Percentiles rank a stretch among this genome's conserved stretches.
phyloP scores from a whole-genome alignment of 2,113 vertebrate genomes.

The Prionailurus viverrinus region DNA sequence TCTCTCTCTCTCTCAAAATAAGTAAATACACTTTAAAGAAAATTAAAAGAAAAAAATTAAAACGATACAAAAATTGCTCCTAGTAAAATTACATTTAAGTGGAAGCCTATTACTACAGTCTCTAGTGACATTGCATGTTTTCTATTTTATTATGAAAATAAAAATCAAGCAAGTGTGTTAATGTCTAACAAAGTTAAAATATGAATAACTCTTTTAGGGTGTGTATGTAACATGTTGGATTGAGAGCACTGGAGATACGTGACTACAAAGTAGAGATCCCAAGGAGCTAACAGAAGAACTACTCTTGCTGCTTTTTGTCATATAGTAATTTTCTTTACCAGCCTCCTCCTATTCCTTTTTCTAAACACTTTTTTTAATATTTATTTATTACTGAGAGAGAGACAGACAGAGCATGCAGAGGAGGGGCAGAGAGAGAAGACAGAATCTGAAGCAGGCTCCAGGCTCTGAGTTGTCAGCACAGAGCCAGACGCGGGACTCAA shows the following conservation, averaged over 20 bases:
- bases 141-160: constrained; percentile 10
- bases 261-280: neutral
- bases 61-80: neutral
- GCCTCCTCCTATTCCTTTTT: neutral
- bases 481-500: no score
- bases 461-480: no score
- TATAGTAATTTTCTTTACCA: neutral
- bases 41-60: no score
- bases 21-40: no score
- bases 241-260: neutral
- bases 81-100: constrained; percentile 26
- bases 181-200: neutral
- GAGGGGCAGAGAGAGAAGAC: no score
- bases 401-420: no score
- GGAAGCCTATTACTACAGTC: neutral
- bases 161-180: neutral
- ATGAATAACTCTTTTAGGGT: neutral
- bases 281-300: neutral
- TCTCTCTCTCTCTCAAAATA: no score
- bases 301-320: neutral
- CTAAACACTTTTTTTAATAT: no score
- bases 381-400: no score
- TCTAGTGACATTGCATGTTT: neutral
- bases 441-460: no score
- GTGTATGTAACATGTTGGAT: neutral